phyloP scores from a whole-genome alignment of 2,888 invertebrate species.

The Eupithecia pulchellata region DNA sequence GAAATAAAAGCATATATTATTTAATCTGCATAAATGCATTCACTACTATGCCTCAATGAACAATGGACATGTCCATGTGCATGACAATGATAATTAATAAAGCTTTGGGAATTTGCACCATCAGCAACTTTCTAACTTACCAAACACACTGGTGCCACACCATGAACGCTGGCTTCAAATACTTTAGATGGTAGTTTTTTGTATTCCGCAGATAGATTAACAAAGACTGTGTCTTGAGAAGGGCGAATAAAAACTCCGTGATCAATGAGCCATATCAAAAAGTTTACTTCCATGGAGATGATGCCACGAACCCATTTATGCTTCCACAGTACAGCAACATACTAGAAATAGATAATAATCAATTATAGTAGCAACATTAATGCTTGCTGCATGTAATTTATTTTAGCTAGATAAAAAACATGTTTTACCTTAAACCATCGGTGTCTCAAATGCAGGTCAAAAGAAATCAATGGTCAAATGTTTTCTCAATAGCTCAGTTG shows the following conservation, averaged over 20 bases:
- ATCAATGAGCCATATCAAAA: constrained; percentile 66
- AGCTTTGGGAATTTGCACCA: background rate
- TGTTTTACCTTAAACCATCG: background rate
- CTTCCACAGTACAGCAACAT: constrained; percentile 65
- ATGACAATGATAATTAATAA: background rate
- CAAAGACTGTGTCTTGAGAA: constrained; percentile 53
- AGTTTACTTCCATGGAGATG: constrained; percentile 56
- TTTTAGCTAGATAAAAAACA: background rate
- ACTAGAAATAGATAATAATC: constrained; percentile 48
- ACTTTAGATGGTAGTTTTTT: constrained; percentile 63
- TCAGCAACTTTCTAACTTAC: constrained; percentile 45
- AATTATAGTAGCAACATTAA: background rate
- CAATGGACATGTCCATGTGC: background rate
- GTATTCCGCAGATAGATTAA: constrained; percentile 55
- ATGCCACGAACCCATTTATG: constrained; percentile 64
- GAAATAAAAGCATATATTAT: no score
- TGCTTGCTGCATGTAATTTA: background rate
- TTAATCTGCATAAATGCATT: no score
- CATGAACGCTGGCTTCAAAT: constrained; percentile 70
- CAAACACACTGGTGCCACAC: constrained; percentile 62
- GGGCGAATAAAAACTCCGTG: constrained; percentile 59
- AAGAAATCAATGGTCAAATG: background rate
- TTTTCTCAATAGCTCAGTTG: background rate
- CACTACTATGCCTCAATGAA: no score
- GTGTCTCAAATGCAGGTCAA: background rate